Conservation (phyloP, 2,113 vertebrate genomes). For the Poecile atricapillus region DNA sequence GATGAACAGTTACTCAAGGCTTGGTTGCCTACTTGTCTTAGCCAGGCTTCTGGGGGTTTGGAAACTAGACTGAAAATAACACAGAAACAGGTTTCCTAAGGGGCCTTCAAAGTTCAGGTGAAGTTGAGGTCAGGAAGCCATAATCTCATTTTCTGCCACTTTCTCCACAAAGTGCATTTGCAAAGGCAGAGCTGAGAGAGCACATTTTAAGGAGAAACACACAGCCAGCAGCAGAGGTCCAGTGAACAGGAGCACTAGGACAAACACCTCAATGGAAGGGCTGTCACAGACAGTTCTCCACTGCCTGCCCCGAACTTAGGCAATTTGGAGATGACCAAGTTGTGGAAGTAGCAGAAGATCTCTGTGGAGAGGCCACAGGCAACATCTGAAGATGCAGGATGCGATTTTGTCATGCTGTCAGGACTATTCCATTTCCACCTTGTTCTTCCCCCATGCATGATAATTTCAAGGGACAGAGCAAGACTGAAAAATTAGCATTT, state of each 20-base stretch:
- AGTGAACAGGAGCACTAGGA: neutral
- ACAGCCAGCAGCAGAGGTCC: neutral
- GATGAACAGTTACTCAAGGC: neutral
- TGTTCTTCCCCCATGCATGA: neutral
- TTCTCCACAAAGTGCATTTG: neutral
- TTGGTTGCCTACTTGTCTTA: neutral
- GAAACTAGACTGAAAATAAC: neutral
- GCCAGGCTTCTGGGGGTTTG: neutral
- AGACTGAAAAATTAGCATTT: neutral
- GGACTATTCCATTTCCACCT: neutral
- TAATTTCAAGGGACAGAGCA: neutral
- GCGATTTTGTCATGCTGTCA: neutral
- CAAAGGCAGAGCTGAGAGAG: neutral
- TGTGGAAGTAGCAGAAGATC: neutral
- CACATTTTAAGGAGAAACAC: neutral
- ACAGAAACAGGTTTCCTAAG: neutral
- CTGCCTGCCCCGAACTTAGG: fast-evolving
- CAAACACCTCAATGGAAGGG: neutral
- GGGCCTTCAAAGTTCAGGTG: neutral
- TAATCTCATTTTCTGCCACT: neutral
- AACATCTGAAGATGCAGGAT: neutral
- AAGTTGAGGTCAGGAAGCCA: neutral
- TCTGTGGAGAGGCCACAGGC: neutral
- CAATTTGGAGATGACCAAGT: neutral
- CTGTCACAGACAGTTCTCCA: neutral